Base-by-base conservation (phyloP, 1,140 invertebrate species). In the Saxidomus purpurata region DNA sequence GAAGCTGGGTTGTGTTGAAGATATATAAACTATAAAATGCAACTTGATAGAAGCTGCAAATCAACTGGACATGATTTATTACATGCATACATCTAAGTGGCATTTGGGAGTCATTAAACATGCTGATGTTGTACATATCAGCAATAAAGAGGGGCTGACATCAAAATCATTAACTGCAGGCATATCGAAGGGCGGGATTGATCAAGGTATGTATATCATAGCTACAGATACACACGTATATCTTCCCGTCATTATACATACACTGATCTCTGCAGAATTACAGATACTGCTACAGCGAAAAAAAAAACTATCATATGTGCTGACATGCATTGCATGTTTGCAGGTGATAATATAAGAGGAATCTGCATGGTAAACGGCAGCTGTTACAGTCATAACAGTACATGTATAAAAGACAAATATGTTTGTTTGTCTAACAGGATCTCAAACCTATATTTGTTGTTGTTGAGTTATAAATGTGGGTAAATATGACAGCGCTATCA, bases 31-130 rank as follows among this genome's bases (percentile, higher is more conserved):
- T n/a, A n/a, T n/a, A n/a, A n/a, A n/a, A n/a, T n/a, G n/a, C n/a
- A n/a, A n/a, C n/a, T n/a, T n/a, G n/a, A n/a, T n/a, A n/a, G n/a
- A 43, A 43, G 19, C 36, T 17, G 22, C 3, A 19, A 31, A 71
- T 15, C 67, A 2, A 71, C 22, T 71, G 34, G 67, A 36, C 67
- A 71, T 38, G 67, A 71, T 40, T 1, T 38, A 71, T 38, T 1
- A 11, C 4, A 38, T 71, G 34, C 8, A 15, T 6, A 40, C 34
- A 71, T 31, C 2, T 71, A 31, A 71, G 34, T 40, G 34, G 67
- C 67, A 71, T 71, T 71, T 71, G 67, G 34, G 36, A 71, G 36
- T 28, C 67, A 71, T 71, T 71, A 71, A 71, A 71, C 67, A 71
- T 71, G 34, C 34, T 71, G 67, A n/a, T 71, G 34, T 38, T 36